Conservation (phyloP, 2,888 invertebrate species). For the Aleiodes leptofemur region DNA sequence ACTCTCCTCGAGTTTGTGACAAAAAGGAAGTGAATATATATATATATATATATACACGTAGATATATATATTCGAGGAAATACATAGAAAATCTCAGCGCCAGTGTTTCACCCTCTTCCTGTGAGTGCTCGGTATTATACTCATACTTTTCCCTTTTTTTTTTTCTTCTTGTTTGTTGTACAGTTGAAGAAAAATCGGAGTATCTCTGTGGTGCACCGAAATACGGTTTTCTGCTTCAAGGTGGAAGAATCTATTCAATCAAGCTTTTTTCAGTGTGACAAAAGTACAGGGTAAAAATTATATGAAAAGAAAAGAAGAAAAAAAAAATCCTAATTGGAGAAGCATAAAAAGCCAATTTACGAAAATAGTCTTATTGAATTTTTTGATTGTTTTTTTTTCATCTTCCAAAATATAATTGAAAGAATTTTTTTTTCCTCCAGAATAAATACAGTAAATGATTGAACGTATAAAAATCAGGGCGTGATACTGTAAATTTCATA, state of each 20-base stretch:
- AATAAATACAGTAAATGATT: background rate
- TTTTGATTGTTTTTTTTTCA: background rate
- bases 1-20: background rate
- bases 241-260: background rate
- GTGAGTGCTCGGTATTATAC: background rate
- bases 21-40: background rate
- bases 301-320: background rate
- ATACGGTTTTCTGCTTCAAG: background rate
- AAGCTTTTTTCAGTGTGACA: background rate
- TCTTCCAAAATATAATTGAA: background rate
- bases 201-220: background rate
- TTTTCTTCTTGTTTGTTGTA: conserved; percentile 1
- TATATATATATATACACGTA: background rate
- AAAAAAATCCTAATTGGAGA: background rate
- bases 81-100: conserved; percentile 5
- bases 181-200: background rate
- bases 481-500: conserved; percentile 22
- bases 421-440: background rate
- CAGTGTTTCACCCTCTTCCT: conserved; percentile 6
- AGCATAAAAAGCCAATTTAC: background rate
- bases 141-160: background rate
- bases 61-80: background rate
- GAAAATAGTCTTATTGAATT: too few species aligned
- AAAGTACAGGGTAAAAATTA: background rate
- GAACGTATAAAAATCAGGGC: background rate